Percentiles rank a stretch among this genome's conserved stretches.
Conservation (phyloP, 2,113 vertebrate genomes). For the Lagenorhynchus albirostris region DNA sequence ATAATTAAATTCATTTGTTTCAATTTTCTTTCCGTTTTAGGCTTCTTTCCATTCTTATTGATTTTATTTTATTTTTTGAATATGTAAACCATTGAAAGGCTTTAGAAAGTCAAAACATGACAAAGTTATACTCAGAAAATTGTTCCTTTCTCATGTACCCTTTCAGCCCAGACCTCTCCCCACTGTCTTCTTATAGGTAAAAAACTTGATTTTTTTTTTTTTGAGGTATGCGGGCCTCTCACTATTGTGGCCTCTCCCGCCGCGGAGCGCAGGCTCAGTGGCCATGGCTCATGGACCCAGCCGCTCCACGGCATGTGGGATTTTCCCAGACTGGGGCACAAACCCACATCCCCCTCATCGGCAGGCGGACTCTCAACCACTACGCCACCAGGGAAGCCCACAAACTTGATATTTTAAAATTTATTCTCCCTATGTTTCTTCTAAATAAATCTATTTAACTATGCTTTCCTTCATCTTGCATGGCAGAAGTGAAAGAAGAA, state of each 20-base stretch:
- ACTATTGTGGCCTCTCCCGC: too few relatives aligned
- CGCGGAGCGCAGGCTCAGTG: too few relatives aligned
- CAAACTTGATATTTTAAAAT: not conserved
- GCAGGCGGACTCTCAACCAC: too few relatives aligned
- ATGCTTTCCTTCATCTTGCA: not conserved
- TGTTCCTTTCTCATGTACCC: not conserved
- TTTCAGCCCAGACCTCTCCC: not conserved
- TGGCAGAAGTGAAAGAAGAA: not conserved
- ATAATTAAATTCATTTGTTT: not conserved
- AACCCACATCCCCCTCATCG: too few relatives aligned
- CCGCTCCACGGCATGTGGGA: too few relatives aligned
- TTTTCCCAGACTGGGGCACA: too few relatives aligned
- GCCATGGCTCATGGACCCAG: too few relatives aligned
- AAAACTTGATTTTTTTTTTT: not conserved
- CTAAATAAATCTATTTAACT: not conserved
- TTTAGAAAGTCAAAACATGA: not conserved
- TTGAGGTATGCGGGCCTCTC: too few relatives aligned
- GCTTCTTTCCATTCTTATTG: not conserved
- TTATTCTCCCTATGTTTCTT: not conserved
- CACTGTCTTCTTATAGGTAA: not conserved
- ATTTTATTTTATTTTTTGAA: not conserved
- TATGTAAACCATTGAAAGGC: not conserved
- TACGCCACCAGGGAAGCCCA: not conserved
- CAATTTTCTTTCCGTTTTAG: not conserved
- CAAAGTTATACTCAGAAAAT: not conserved